These are phyloP conservation scores for Oscheius onirici DNA, from an alignment of 2,888 invertebrate genomes.

Conservation along the genomic window DNA sequence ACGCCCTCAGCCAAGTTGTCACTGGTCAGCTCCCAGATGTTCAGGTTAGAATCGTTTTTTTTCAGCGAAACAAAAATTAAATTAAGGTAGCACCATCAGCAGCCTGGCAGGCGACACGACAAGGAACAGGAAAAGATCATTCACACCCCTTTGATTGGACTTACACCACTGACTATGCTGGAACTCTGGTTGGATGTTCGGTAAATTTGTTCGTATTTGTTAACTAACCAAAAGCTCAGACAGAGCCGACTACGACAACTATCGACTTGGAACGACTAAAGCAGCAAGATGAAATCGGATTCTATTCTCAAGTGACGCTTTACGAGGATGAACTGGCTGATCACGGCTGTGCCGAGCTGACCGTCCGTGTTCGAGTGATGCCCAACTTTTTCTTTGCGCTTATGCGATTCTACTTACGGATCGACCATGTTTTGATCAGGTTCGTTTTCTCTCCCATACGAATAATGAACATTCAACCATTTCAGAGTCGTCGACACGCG, in stretches of 20 bases:
- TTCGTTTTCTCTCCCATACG: slow-evolving; percentile 73
- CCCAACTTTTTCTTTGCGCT: slow-evolving; percentile 90
- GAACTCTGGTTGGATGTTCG: slow-evolving; percentile 74
- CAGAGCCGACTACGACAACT: slow-evolving; percentile 73
- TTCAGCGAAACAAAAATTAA: too few species aligned
- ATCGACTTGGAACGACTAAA: slow-evolving; percentile 89
- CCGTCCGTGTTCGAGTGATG: slow-evolving; percentile 83
- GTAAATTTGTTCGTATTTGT: slow-evolving; percentile 3
- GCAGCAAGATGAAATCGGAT: slow-evolving; percentile 88
- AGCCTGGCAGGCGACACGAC: slow-evolving; percentile 63
- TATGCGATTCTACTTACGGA: slow-evolving; percentile 88
- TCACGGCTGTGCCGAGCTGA: slow-evolving; percentile 91
- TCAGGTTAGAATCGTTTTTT: slow-evolving; percentile 42
- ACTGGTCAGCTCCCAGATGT: slow-evolving; percentile 65
- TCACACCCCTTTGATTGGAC: slow-evolving; percentile 84
- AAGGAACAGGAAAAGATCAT: slow-evolving; percentile 30
- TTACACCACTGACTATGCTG: slow-evolving; percentile 89
- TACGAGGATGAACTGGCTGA: slow-evolving; percentile 99
- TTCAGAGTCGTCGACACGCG: slow-evolving; percentile 62
- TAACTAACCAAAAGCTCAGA: slow-evolving; percentile 14
- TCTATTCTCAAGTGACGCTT: slow-evolving; percentile 85
- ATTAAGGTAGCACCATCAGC: slow-evolving; percentile 64
- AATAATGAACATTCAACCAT: slow-evolving; percentile 7
- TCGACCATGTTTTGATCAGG: slow-evolving; percentile 87
- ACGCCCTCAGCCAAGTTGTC: slow-evolving; percentile 84